A percentile compares a stretch with the other conserved stretches of the same genome.
phyloP scores from a whole-genome alignment of 1,140 invertebrate species.

The Cydia pomonella region DNA sequence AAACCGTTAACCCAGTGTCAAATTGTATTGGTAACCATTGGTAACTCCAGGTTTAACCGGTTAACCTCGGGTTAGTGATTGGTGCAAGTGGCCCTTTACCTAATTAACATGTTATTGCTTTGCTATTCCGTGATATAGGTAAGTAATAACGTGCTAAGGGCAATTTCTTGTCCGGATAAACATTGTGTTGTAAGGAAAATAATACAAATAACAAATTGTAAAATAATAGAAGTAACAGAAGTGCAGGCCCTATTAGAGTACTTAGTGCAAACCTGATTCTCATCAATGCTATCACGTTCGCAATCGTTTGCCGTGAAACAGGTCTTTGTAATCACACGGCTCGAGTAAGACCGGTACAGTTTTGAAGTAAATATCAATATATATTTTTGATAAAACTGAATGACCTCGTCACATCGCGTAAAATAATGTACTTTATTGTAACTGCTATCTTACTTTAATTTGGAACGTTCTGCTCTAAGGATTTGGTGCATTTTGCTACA shows the following conservation, averaged over 20 bases:
- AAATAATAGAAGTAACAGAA: too few species aligned
- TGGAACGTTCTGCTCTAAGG: background rate
- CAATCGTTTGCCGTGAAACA: constrained; percentile 10
- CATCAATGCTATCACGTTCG: constrained; percentile 11
- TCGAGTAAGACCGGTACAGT: background rate
- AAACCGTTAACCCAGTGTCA: too few species aligned
- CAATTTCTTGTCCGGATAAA: too few species aligned
- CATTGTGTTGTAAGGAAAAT: too few species aligned
- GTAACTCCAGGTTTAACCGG: too few species aligned
- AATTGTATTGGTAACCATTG: too few species aligned
- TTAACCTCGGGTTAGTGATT: too few species aligned
- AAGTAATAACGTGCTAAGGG: too few species aligned
- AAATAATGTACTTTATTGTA: background rate
- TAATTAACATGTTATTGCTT: too few species aligned
- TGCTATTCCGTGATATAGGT: too few species aligned
- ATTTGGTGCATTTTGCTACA: background rate
- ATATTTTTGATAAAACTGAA: background rate
- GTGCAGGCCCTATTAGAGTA: background rate
- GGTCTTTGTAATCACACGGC: background rate
- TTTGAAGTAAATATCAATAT: background rate
- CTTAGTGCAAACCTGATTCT: constrained; percentile 10
- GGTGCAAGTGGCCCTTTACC: too few species aligned
- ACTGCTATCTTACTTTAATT: background rate
- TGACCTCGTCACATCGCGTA: background rate
- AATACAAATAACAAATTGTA: too few species aligned